These are phyloP conservation scores for Polydrusus cervinus DNA, from an alignment of 2,888 invertebrate genomes.

Conservation along the genomic window DNA sequence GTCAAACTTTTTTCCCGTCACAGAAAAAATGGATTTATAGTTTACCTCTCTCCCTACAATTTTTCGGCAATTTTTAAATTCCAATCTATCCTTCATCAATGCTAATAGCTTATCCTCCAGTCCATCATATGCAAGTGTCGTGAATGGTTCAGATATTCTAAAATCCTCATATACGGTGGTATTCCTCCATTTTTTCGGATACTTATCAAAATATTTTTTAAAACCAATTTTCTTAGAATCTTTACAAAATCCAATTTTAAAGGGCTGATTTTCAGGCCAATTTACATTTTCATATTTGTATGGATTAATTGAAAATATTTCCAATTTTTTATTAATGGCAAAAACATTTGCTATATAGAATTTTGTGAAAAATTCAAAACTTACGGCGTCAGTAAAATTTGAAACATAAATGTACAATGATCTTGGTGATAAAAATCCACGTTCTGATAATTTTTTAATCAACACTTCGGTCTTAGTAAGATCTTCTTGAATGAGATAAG, in stretches of 20 bases:
- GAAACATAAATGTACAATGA: neutral
- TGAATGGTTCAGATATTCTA: neutral
- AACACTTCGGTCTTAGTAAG: neutral
- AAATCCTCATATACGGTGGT: conserved; percentile 8
- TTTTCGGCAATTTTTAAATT: neutral
- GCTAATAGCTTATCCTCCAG: conserved; percentile 18
- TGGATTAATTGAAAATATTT: conserved; percentile 25
- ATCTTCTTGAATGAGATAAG: neutral
- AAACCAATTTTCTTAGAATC: neutral
- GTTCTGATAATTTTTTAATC: neutral
- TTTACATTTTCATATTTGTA: conserved; percentile 26
- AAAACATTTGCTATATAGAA: conserved; percentile 7
- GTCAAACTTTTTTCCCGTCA: too few relatives aligned
- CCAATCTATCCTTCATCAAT: conserved; percentile 1
- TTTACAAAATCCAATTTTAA: conserved; percentile 16
- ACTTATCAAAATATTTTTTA: neutral
- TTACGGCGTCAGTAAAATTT: neutral
- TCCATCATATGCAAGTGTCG: neutral
- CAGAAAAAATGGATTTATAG: too few relatives aligned
- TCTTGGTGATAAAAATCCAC: neutral
- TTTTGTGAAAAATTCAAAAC: conserved; percentile 19
- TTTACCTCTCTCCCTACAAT: neutral
- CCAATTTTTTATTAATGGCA: conserved; percentile 1
- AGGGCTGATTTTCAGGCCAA: neutral
- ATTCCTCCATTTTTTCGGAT: conserved; percentile 26